Base-by-base conservation (phyloP, 1,140 invertebrate genomes). In the Drosophila saltans region DNA sequence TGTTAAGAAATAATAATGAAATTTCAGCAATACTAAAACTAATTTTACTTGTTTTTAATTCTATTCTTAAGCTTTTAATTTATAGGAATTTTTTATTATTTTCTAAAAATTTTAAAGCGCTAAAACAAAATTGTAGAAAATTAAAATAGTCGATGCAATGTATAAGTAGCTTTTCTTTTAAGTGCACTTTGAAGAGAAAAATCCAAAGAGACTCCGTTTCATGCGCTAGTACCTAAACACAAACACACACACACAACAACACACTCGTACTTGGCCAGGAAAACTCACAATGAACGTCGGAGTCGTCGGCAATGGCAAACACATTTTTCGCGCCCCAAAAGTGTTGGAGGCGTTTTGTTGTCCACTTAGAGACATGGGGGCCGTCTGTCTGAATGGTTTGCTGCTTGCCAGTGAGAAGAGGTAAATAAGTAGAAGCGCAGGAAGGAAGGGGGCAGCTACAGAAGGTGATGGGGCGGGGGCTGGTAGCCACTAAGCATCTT, bases 291-390 rank as follows among this genome's bases (percentile, higher is more conserved):
- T 52, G 63, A 84, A 67, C 75, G 45, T 52, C 21, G 24, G 24
- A 52, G 63, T 66, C 66, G 71, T 61, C 72, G 55, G 77, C 73
- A 82, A 78, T 75, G 80, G 82, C 83, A 86, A 78, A 86, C 83
- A 86, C 83, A 86, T 83, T 86, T 85, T 89, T 86, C 80, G 83
- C 83, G 83, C 83, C 82, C 82, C 77, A 83, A 86, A 86, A 89
- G 83, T 86, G 83, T 86, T 86, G 83, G 83, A 86, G 83, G 83
- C 83, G 83, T 86, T 86, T 86, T 86, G 83, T 86, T 86, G 83
- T 86, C 83, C 83, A 86, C 82, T 86, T 88, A 83, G 83, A 86
- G 77, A 84, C 78, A 76, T 75, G 84, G 71, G 65, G 68, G 65
- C 69, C 76, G 69, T 74, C 66, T 67, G 76, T 74, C 71, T 73